A percentile compares a stretch with the other conserved stretches of the same genome.
phyloP scores from a whole-genome alignment of 1,140 invertebrate species.

The Drosophila burlai region DNA sequence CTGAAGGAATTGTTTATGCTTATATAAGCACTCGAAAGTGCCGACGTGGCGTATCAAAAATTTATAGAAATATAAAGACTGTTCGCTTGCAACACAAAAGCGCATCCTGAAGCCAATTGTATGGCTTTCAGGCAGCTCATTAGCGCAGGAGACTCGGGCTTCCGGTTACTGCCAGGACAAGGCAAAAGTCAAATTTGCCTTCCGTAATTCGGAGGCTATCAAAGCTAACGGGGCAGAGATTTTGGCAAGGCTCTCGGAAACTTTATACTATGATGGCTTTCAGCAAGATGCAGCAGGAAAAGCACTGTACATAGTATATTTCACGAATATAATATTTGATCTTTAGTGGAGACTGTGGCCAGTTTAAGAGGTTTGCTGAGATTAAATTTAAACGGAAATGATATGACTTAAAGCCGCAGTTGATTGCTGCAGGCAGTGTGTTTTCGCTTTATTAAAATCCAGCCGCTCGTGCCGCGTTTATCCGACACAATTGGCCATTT shows the following conservation, averaged over 20 bases:
- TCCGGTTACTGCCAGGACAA: slow-evolving; percentile 10
- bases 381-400: slow-evolving; percentile 12
- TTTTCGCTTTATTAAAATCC: slow-evolving; percentile 60
- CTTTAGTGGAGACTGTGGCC: not conserved
- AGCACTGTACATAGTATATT: not conserved
- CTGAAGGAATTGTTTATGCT: slow-evolving; percentile 17
- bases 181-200: slow-evolving; percentile 2
- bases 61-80: slow-evolving; percentile 5
- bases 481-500: slow-evolving; percentile 61
- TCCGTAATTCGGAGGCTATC: slow-evolving; percentile 17
- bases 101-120: slow-evolving; percentile 22
- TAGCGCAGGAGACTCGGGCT: slow-evolving; percentile 13
- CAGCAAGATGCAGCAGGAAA: not conserved
- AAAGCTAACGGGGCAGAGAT: not conserved
- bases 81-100: slow-evolving; percentile 23
- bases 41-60: slow-evolving; percentile 12
- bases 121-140: slow-evolving; percentile 7
- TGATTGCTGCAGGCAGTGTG: slow-evolving; percentile 2
- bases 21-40: slow-evolving; percentile 27
- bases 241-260: slow-evolving; percentile 2
- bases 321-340: not conserved
- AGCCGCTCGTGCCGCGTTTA: slow-evolving; percentile 25
- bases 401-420: slow-evolving; percentile 14
- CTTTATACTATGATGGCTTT: not conserved
- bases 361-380: not conserved